Evolutionary conservation across 2,888 invertebrate species (phyloP).

Genomic region (Ochropleura plecta): DNA sequence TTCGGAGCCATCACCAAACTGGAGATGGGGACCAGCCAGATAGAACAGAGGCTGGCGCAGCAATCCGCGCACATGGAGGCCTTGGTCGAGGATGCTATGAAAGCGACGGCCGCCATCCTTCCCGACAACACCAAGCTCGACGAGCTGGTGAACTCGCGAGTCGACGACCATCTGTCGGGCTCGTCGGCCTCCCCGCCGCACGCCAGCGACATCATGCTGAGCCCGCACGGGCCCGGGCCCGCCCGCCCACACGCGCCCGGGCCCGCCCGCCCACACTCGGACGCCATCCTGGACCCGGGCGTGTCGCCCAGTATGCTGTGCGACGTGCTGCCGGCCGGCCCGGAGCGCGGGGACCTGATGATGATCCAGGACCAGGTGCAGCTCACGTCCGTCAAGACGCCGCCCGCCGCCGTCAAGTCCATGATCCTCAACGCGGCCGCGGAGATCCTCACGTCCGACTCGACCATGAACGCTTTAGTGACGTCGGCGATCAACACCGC

Average conservation of each 20-base stretch:
- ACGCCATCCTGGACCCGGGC: conserved; percentile 91
- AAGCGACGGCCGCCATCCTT: conserved; percentile 85
- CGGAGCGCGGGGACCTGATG: conserved; percentile 81
- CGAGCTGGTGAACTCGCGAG: conserved; percentile 89
- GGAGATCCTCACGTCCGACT: conserved; percentile 92
- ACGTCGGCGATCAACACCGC: conserved; percentile 90
- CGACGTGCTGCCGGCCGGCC: conserved; percentile 73
- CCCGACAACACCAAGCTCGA: conserved; percentile 89
- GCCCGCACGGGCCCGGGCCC: conserved; percentile 80
- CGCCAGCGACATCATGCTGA: conserved; percentile 62
- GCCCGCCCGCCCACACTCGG: conserved; percentile 84
- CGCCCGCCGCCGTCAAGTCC: conserved; percentile 93
- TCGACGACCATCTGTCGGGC: conserved; percentile 83
- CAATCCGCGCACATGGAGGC: conserved; percentile 88
- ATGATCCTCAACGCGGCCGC: conserved; percentile 94
- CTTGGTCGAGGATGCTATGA: conserved; percentile 87
- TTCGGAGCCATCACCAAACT: conserved; percentile 84
- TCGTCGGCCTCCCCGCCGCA: conserved; percentile 77
- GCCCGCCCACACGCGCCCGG: conserved; percentile 77
- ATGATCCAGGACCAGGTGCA: conserved; percentile 83
- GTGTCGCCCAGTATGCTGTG: conserved; percentile 91
- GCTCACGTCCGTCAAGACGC: conserved; percentile 87
- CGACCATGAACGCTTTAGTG: conserved; percentile 90
- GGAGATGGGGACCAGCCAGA: conserved; percentile 81
- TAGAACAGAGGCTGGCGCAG: conserved; percentile 82